Evolutionary conservation across 2,113 vertebrate genomes (phyloP), one percentile per base, ranked within the genome.

Genomic region (Otis tarda): DNA sequence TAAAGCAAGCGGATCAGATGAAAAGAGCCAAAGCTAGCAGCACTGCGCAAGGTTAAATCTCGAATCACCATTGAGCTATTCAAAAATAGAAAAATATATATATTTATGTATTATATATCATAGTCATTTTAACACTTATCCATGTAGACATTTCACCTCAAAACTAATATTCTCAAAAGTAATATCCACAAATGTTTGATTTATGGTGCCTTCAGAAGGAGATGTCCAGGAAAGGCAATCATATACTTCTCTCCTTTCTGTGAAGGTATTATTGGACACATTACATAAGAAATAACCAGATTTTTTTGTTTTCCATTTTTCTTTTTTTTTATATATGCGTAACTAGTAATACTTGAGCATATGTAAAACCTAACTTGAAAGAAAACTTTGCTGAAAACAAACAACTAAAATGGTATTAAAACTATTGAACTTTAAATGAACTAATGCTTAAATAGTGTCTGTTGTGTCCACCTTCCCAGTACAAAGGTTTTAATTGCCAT

Each of bases 11-110:
- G 98, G 95, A 98, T 98, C 97, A 98, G 97, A 95, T 98, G 98
- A 94, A 98, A 98, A 95, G 98, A 98, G 91, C 98, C 98, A 97
- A 98, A 98, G 97, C 98, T 98, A 95, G 98, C 98, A 97, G 98
- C 98, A 91, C 98, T 98, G 95, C 98, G 98, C 8, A 98, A 97
- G 95, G 98, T 98, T 98, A 98, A 94, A 94, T 98, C 98, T 82
- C 98, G 98, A 96, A 98, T 98, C 97, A 98, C 98, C 98, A 98
- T 98, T 60, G 98, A 98, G 96, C 98, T 98, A 97, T 97, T 96
- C 2, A 45, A 95, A 96, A 96, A 98, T 60, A 83, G 67, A 96
- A 95, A 95, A 97, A 97, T 47, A 97, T 31, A 95, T 5, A 60
- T 20, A 93, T 35, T 74, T 39, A 97, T 87, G 90, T 50, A 73